Evolutionary conservation across 2,888 invertebrate species (phyloP).

Genomic region (Acronicta alni): DNA sequence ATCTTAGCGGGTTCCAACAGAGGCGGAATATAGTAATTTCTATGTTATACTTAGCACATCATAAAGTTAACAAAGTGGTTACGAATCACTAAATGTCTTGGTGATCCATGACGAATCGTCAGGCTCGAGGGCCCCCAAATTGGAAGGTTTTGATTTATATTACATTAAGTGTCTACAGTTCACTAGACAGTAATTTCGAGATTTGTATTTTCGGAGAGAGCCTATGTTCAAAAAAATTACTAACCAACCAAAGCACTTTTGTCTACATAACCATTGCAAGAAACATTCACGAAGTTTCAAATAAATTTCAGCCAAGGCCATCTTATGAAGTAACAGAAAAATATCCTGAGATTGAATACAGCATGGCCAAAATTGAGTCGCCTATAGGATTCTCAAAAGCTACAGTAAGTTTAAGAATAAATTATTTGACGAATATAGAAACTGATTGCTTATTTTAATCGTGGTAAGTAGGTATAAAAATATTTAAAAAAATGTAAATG

Average conservation of each 20-base stretch:
- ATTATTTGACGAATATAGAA: background rate
- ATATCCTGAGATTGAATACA: constrained; percentile 70
- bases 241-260: too few relatives aligned
- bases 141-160: constrained; percentile 4
- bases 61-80: background rate
- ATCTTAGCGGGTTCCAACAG: too few relatives aligned
- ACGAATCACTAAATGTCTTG: background rate
- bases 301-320: constrained; percentile 68
- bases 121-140: constrained; percentile 24
- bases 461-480: too few relatives aligned
- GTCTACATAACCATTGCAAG: background rate
- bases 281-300: background rate
- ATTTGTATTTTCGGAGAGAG: background rate
- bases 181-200: constrained; percentile 17
- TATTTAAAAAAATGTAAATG: too few relatives aligned
- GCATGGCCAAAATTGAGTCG: constrained; percentile 73
- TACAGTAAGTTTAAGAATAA: constrained; percentile 64
- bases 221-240: background rate
- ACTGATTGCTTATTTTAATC: too few relatives aligned
- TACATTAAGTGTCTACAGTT: constrained; percentile 8
- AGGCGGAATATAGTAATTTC: too few relatives aligned
- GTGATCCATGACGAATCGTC: constrained; percentile 18
- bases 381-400: constrained; percentile 83
- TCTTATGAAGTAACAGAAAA: constrained; percentile 83
- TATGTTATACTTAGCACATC: too few relatives aligned